Percentiles rank a stretch among this genome's conserved stretches.
phyloP scores from a whole-genome alignment of 2,113 vertebrate genomes.

The Aptenodytes patagonicus region DNA sequence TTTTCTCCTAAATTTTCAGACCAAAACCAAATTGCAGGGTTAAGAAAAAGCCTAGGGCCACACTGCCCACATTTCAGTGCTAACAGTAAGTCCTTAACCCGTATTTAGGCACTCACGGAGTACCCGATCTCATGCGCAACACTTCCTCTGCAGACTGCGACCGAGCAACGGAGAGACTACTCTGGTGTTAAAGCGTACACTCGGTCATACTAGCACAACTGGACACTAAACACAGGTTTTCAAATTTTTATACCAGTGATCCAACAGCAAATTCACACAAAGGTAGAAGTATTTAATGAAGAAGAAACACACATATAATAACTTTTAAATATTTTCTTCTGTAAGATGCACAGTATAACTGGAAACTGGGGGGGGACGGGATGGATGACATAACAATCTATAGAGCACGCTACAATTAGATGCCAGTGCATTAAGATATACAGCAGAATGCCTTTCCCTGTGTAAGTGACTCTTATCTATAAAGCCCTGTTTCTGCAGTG shows the following conservation, averaged over 20 bases:
- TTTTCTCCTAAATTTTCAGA: not conserved
- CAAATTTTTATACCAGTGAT: not conserved
- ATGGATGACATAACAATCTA: not conserved
- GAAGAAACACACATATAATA: not conserved
- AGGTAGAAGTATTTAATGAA: not conserved
- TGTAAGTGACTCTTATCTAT: rapidly evolving
- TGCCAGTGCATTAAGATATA: not conserved
- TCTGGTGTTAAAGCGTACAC: no score
- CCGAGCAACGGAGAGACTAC: no score
- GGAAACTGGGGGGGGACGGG: not conserved
- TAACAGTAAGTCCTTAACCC: not conserved
- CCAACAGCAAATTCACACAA: not conserved
- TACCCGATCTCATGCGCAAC: not conserved
- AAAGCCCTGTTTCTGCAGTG: not conserved
- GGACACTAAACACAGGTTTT: not conserved
- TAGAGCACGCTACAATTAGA: not conserved
- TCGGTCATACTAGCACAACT: rapidly evolving
- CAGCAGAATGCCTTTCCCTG: not conserved
- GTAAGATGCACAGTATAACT: not conserved
- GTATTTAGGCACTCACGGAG: not conserved
- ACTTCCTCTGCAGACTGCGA: not conserved
- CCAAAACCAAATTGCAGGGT: not conserved
- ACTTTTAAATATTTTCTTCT: not conserved
- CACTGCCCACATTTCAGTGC: not conserved
- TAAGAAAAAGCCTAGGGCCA: not conserved